Evolutionary conservation across 2,113 vertebrate species (phyloP).

Genomic region (Ciconia maguari): DNA sequence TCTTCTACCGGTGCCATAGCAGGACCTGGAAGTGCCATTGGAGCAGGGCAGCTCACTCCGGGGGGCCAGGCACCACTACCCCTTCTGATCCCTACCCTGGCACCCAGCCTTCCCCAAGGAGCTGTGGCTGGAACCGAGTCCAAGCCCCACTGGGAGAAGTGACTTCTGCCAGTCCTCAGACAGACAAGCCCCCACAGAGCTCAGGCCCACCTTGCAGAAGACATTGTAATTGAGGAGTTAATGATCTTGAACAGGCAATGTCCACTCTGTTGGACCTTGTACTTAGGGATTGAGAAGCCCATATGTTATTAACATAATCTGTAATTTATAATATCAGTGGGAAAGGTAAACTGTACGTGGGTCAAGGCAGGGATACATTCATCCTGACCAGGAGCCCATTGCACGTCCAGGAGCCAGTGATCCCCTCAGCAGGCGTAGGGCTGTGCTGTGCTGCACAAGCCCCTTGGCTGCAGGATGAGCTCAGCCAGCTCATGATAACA

Average conservation of each 20-base stretch:
- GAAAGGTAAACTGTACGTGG: not conserved
- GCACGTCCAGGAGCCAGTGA: not conserved
- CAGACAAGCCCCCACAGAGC: fast-evolving
- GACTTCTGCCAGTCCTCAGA: not conserved
- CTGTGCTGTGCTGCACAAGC: not conserved
- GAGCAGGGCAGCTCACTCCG: fast-evolving
- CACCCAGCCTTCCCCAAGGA: not conserved
- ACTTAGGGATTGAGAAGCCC: not conserved
- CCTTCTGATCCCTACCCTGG: no score
- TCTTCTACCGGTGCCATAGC: fast-evolving
- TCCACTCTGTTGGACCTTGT: no score
- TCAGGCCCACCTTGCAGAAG: not conserved
- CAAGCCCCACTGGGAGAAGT: not conserved
- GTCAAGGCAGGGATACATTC: not conserved
- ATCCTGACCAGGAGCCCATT: not conserved
- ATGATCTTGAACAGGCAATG: not conserved
- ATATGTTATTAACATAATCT: fast-evolving
- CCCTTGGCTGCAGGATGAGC: not conserved
- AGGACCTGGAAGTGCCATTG: not conserved
- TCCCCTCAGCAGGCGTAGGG: not conserved
- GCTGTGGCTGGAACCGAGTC: fast-evolving
- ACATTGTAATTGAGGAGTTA: fast-evolving
- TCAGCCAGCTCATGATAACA: not conserved
- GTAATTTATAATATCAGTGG: not conserved
- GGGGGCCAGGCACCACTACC: not conserved